These are phyloP conservation scores for Hycleus phaleratus DNA, from an alignment of 1,140 invertebrate genomes.

Conservation along the genomic window DNA sequence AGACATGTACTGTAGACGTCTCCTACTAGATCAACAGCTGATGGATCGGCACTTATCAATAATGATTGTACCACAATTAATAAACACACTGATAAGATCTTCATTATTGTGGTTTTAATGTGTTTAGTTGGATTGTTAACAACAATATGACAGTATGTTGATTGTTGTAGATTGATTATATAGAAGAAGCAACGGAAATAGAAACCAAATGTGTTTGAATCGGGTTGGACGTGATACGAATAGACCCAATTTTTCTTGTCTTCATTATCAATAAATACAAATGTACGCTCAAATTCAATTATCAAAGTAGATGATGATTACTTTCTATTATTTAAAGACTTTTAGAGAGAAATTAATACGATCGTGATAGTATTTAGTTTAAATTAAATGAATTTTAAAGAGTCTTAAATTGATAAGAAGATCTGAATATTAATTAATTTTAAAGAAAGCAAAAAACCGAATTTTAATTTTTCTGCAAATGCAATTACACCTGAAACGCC, in stretches of 20 bases:
- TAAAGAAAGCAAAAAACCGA: too few relatives aligned
- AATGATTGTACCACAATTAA: neutral
- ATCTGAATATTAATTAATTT: too few relatives aligned
- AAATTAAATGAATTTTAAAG: too few relatives aligned
- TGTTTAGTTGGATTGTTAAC: conserved; percentile 16
- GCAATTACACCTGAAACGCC: too few relatives aligned
- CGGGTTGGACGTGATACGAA: conserved; percentile 38
- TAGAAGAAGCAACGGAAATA: conserved; percentile 37
- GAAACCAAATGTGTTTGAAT: conserved; percentile 35
- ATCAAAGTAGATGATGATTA: too few relatives aligned
- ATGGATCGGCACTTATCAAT: conserved; percentile 26
- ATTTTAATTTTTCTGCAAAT: too few relatives aligned
- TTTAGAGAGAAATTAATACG: too few relatives aligned
- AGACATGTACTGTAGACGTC: conserved; percentile 58
- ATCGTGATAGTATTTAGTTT: too few relatives aligned
- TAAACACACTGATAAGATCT: conserved; percentile 14
- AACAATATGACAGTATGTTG: conserved; percentile 17
- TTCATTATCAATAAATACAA: neutral
- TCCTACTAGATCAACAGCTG: conserved; percentile 50
- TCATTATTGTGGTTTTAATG: conserved; percentile 18
- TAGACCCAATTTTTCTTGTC: conserved; percentile 8
- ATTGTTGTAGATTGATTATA: conserved; percentile 25
- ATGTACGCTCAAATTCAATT: too few relatives aligned
- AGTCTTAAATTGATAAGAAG: too few relatives aligned
- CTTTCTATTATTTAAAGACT: too few relatives aligned